phyloP scores from a whole-genome alignment of 2,797 vertebrate genomes.

The Etheostoma perlongum region DNA sequence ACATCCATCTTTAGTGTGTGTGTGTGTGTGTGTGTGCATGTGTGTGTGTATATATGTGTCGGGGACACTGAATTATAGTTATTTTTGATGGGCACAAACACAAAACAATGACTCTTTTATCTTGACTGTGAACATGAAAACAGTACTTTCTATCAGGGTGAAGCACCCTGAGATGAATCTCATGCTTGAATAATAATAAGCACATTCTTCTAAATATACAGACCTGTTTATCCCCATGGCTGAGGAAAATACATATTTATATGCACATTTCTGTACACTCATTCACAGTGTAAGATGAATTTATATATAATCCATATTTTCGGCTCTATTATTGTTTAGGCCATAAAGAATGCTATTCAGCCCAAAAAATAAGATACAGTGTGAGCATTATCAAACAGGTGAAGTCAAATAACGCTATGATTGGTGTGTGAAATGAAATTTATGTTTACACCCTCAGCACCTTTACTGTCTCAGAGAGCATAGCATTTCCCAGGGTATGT shows the following conservation, averaged over 20 bases:
- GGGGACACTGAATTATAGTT: conserved; percentile 32
- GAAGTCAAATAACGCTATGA: conserved; percentile 74
- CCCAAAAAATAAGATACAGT: conserved; percentile 58
- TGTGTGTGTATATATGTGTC: too few species aligned
- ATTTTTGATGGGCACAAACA: conserved; percentile 54
- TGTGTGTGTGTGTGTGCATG: too few species aligned
- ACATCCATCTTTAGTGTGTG: conserved; percentile 16
- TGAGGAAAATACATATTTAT: conserved; percentile 78
- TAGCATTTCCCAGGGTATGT: conserved; percentile 38
- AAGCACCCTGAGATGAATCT: conserved; percentile 69
- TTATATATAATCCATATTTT: conserved; percentile 77
- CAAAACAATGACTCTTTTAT: conserved; percentile 71
- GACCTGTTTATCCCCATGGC: conserved; percentile 76
- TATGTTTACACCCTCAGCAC: conserved; percentile 72
- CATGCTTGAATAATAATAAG: conserved; percentile 73
- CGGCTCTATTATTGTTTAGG: conserved; percentile 70
- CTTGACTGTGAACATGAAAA: conserved; percentile 70
- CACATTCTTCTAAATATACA: conserved; percentile 75
- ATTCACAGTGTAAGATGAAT: conserved; percentile 70
- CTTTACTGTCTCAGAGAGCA: conserved; percentile 63
- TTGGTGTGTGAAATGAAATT: conserved; percentile 75
- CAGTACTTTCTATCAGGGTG: conserved; percentile 51
- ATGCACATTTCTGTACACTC: conserved; percentile 60
- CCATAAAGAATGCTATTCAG: conserved; percentile 67
- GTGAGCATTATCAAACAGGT: conserved; percentile 78